phyloP scores from a whole-genome alignment of 1,140 invertebrate genomes.

The Geopemphigus sp. region DNA sequence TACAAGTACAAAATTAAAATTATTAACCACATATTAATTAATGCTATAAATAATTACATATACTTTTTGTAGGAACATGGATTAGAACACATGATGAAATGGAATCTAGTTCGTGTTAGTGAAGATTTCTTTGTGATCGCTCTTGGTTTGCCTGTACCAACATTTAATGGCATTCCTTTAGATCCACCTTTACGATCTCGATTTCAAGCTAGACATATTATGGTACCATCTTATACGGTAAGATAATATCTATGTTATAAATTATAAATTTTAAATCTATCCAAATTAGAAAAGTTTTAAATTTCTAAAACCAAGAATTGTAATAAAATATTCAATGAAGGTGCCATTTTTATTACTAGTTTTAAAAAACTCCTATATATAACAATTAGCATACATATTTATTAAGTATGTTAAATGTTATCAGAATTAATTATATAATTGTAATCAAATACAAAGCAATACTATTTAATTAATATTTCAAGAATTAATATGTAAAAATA shows the following conservation, averaged over 20 bases:
- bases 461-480: no score
- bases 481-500: no score
- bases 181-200: conserved; percentile 93
- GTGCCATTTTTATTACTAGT: no score
- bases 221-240: conserved; percentile 64
- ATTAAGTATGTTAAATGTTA: no score
- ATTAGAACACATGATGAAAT: conserved; percentile 74
- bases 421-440: no score
- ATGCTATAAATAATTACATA: background rate
- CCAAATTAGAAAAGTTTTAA: no score
- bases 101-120: conserved; percentile 84
- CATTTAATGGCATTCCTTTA: conserved; percentile 79
- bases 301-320: no score
- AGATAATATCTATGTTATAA: conserved; percentile 53
- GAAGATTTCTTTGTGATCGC: conserved; percentile 91
- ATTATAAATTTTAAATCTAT: no score
- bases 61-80: conserved; percentile 66
- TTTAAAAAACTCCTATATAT: no score
- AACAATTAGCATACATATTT: no score
- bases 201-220: conserved; percentile 88
- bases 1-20: conserved; percentile 64
- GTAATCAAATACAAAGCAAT: no score
- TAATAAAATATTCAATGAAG: no score
- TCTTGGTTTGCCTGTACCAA: conserved; percentile 82
- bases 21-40: background rate